Base-by-base conservation (phyloP, 2,797 vertebrate genomes). In the Oryzias dopingdopingensis region DNA sequence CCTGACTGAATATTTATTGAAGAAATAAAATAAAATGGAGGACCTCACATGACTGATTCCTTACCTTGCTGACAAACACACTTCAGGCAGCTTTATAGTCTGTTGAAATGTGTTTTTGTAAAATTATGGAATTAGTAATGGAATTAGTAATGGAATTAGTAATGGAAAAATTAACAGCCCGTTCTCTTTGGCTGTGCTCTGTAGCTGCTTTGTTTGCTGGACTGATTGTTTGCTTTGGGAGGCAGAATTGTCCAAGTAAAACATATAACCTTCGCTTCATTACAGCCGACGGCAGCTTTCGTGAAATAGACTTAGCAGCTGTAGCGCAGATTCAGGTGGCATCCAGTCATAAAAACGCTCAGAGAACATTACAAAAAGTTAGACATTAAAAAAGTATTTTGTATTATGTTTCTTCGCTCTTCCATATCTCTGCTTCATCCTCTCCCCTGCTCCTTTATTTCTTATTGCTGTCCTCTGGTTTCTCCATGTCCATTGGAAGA, bases 401-500 rank as follows among this genome's bases (percentile, higher is more conserved):
- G 71, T 50, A 40, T 71, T 50, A 55, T 42, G 58, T 71, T 62
- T 56, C 52, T 80, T 45, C 13, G 6, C 60, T 62, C 42, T 52
- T 69, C 61, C 51, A 74, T 56, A 63, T 66, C 72, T 51, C 58
- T 55, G 57, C 49, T 79, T 32, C 49, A 48, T 59, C 58, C 22
- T 13, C 59, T 8, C 65, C 62, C 41, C 56, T 29, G 59, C 46
- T 59, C 51, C 60, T 56, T 50, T 55, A 61, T 26, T 49, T 42
- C 46, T 54, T 55, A 63, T 66, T 56, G 66, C 42, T 74, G 80
- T 75, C 74, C 70, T 62, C 44, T 77, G 60, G 70, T 84, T 59
- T 72, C 72, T 83, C 24, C 71, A 54, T 70, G 62, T 50, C 56
- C 66, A 60, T 59, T 89, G 86, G 88, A 84, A 70, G 52, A 61